A percentile compares a stretch with the other conserved stretches of the same genome.
phyloP scores from a whole-genome alignment of 2,888 invertebrate species.

The Embidobia sp. region DNA sequence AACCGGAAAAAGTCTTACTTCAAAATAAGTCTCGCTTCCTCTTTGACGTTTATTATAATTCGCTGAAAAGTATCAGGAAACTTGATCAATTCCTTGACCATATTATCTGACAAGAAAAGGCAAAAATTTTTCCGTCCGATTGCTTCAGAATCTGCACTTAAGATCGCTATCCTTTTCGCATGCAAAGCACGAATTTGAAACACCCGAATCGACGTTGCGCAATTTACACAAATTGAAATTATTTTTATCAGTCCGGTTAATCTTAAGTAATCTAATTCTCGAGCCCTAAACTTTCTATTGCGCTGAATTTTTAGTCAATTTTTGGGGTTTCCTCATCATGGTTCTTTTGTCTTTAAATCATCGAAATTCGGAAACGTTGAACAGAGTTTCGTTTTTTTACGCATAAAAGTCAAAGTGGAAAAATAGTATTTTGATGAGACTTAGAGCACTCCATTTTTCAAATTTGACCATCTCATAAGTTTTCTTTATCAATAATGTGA shows the following conservation, averaged over 20 bases:
- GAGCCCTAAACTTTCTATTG: too few species aligned
- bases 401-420: too few species aligned
- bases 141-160: constrained; percentile 23
- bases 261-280: constrained; percentile 52
- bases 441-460: too few species aligned
- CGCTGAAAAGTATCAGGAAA: constrained; percentile 55
- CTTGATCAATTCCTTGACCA: constrained; percentile 57
- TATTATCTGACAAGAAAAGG: constrained; percentile 50
- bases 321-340: too few species aligned
- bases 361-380: too few species aligned
- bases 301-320: too few species aligned
- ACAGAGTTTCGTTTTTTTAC: too few species aligned
- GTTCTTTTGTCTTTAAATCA: too few species aligned
- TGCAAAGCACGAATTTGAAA: constrained; percentile 41
- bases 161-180: constrained; percentile 43
- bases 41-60: constrained; percentile 61
- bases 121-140: constrained; percentile 51
- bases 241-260: constrained; percentile 54
- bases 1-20: constrained; percentile 60
- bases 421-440: too few species aligned
- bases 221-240: constrained; percentile 56
- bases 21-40: constrained; percentile 55
- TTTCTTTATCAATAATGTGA: too few species aligned
- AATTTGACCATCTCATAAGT: too few species aligned
- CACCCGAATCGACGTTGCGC: constrained; percentile 34